phyloP scores from a whole-genome alignment of 2,797 vertebrate genomes.

The Natrix natrix region DNA sequence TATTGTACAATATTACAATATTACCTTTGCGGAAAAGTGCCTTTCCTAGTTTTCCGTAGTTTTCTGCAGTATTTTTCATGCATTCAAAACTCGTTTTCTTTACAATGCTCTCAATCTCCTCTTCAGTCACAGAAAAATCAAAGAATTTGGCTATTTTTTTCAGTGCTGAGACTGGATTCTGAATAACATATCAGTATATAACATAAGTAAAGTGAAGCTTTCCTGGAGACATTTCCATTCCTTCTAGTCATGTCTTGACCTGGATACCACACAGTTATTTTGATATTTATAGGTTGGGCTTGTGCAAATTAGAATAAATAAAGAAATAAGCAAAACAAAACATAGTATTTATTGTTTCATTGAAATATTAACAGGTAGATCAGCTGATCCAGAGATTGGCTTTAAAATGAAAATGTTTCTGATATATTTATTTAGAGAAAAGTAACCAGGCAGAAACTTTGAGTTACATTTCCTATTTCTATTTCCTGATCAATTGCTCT shows the following conservation, averaged over 20 bases:
- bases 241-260: background rate
- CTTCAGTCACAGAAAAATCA: conserved; percentile 59
- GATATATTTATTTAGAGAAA: background rate
- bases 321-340: background rate
- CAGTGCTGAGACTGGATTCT: conserved; percentile 62
- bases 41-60: background rate
- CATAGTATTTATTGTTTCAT: background rate
- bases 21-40: conserved; percentile 62
- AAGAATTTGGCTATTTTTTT: conserved; percentile 63
- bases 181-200: background rate
- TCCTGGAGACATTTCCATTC: background rate
- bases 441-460: background rate
- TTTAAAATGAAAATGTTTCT: background rate
- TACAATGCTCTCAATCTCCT: conserved; percentile 58
- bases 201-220: background rate
- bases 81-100: conserved; percentile 54
- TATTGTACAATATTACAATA: background rate
- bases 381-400: background rate
- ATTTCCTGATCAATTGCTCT: background rate
- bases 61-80: conserved; percentile 51
- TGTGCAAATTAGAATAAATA: background rate
- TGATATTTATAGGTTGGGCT: background rate
- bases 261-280: background rate
- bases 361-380: background rate
- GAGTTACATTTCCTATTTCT: background rate